Evolutionary conservation across 1,140 invertebrate genomes (phyloP).

Genomic region (Hyles vespertilio): DNA sequence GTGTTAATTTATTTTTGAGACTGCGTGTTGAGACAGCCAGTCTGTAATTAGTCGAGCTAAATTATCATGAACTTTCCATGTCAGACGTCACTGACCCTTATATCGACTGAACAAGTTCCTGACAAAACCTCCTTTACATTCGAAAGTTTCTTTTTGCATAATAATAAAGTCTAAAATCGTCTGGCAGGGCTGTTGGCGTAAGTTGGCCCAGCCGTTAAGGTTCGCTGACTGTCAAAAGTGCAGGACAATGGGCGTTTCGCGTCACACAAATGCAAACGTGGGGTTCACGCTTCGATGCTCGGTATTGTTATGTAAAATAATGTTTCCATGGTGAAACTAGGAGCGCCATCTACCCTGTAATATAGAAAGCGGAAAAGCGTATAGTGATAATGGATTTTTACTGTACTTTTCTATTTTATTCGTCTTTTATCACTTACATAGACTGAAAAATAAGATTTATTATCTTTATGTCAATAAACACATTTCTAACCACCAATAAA

Average conservation of each 20-base stretch:
- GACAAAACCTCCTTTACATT: not conserved
- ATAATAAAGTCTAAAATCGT: conserved; percentile 11
- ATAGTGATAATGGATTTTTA: too few species aligned
- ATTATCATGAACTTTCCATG: conserved; percentile 9
- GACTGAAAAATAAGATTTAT: too few species aligned
- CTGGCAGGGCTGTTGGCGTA: not conserved
- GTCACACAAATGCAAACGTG: conserved; percentile 22
- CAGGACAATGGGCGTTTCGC: conserved; percentile 26
- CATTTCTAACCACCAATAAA: too few species aligned
- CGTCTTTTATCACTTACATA: too few species aligned
- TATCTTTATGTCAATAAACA: too few species aligned
- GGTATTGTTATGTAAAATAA: conserved; percentile 19
- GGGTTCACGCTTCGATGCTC: conserved; percentile 18
- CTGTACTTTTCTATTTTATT: too few species aligned
- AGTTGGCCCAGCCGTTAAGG: conserved; percentile 16
- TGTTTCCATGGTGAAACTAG: not conserved
- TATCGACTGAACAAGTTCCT: conserved; percentile 1
- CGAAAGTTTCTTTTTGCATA: not conserved
- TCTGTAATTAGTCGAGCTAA: conserved; percentile 2
- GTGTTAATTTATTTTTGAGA: too few species aligned
- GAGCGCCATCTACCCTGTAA: too few species aligned
- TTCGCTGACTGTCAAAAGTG: conserved; percentile 24
- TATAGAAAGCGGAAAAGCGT: too few species aligned
- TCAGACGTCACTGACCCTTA: conserved; percentile 9
- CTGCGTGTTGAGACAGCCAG: too few species aligned